Conservation (phyloP, 2,797 vertebrate species). For the Coilia nasus region DNA sequence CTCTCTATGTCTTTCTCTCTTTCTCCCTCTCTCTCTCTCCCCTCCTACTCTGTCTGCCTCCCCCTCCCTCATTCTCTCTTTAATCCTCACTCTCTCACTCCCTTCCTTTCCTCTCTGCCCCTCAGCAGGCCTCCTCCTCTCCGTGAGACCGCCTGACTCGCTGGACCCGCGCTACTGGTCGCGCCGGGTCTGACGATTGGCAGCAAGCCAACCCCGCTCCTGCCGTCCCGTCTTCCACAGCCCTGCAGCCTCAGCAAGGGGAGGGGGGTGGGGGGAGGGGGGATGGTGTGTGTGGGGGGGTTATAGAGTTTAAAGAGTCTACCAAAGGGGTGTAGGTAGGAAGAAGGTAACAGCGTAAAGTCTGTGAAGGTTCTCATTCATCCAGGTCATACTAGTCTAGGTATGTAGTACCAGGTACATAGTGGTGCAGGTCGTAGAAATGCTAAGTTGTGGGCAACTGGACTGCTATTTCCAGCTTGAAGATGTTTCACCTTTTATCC, state of each 20-base stretch:
- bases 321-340: background rate
- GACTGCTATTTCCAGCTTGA: no score
- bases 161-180: constrained; percentile 48
- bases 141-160: constrained; percentile 49
- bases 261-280: constrained; percentile 50
- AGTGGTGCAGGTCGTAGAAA: no score
- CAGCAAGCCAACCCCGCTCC: constrained; percentile 86
- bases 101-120: constrained; percentile 49
- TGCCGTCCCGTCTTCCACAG: constrained; percentile 71
- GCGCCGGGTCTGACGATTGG: constrained; percentile 79
- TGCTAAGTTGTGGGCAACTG: no score
- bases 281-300: constrained; percentile 51
- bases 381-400: no score
- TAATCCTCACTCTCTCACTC: background rate
- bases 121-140: constrained; percentile 53
- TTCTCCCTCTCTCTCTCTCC: background rate
- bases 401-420: no score
- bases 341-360: background rate
- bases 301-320: background rate
- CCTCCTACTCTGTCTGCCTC: constrained; percentile 38
- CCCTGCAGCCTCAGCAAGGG: constrained; percentile 55
- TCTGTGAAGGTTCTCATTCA: no score
- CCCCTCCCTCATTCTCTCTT: constrained; percentile 34
- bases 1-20: constrained; percentile 37
- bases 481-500: no score